Percentiles rank a stretch among this genome's conserved stretches.
phyloP scores from a whole-genome alignment of 2,797 vertebrate genomes.

The Syndactyla subalaris region DNA sequence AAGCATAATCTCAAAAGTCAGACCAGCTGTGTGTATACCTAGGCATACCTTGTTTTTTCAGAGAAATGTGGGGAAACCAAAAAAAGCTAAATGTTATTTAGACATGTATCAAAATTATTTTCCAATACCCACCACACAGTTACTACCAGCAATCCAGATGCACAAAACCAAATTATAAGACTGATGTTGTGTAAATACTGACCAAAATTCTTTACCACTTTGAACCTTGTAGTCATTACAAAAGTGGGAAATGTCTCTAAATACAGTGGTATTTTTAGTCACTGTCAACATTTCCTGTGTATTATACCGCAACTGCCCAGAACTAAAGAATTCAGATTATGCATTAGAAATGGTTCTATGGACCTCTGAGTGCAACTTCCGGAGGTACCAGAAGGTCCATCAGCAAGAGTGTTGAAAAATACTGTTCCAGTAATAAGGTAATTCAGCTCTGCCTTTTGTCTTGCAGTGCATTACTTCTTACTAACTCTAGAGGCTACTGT shows the following conservation, averaged over 20 bases:
- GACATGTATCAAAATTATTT: background rate
- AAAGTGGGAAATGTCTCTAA: background rate
- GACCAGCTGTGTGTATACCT: background rate
- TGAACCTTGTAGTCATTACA: background rate
- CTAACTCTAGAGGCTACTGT: background rate
- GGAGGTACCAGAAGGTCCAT: background rate
- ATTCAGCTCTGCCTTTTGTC: background rate
- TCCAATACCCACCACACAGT: rapidly evolving
- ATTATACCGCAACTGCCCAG: background rate
- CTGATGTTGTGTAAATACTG: background rate
- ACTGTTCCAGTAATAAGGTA: background rate
- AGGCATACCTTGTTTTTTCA: background rate
- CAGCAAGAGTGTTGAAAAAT: background rate
- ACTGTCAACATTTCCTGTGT: background rate
- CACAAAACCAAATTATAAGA: background rate
- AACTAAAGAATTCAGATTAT: background rate
- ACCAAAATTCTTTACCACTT: background rate
- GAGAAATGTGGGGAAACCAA: background rate
- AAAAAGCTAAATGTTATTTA: background rate
- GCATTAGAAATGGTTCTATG: background rate
- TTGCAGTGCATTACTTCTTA: background rate
- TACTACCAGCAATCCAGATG: background rate
- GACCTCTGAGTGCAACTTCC: background rate
- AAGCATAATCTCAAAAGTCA: background rate
- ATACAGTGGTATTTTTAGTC: background rate